A percentile compares a stretch with the other conserved stretches of the same genome.
Evolutionary conservation across 2,113 vertebrate genomes (phyloP).

Genomic region (Phrynosoma platyrhinos): DNA sequence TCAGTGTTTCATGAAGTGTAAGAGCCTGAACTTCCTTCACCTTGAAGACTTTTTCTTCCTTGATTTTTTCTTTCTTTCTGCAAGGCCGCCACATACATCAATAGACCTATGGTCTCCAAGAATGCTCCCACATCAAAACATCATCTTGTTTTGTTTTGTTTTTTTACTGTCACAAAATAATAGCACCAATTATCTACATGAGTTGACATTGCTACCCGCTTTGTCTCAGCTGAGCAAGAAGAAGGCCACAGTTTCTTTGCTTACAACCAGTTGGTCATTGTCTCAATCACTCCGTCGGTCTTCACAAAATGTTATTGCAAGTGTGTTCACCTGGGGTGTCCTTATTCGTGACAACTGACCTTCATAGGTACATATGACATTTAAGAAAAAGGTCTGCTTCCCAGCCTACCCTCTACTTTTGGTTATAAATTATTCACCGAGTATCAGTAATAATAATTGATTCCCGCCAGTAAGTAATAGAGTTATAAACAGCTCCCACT

Average conservation of each 20-base stretch:
- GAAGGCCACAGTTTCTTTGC: conserved; percentile 38
- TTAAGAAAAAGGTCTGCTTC: conserved; percentile 73
- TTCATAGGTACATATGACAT: conserved; percentile 67
- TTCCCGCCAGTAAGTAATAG: conserved; percentile 79
- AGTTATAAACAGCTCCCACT: conserved; percentile 78
- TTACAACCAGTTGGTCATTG: conserved; percentile 48
- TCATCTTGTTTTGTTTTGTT: not conserved
- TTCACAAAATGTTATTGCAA: conserved; percentile 73
- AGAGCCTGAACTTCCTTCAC: not conserved
- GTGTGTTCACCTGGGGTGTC: conserved; percentile 61
- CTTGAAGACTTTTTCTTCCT: conserved; percentile 24
- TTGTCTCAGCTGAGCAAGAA: conserved; percentile 22
- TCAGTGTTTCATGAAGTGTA: not conserved
- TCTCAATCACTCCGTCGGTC: conserved; percentile 63
- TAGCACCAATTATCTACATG: not conserved
- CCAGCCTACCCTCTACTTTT: conserved; percentile 67
- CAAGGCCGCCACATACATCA: conserved; percentile 3
- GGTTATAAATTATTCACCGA: conserved; percentile 72
- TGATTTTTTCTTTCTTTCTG: conserved; percentile 7
- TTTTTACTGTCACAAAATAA: not conserved
- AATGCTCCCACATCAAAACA: not conserved
- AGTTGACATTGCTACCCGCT: conserved; percentile 40
- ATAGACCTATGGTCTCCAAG: not conserved
- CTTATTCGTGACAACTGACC: conserved; percentile 67
- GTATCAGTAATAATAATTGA: conserved; percentile 81